Base-by-base conservation (phyloP, 2,113 vertebrate genomes). In the Passer montanus region DNA sequence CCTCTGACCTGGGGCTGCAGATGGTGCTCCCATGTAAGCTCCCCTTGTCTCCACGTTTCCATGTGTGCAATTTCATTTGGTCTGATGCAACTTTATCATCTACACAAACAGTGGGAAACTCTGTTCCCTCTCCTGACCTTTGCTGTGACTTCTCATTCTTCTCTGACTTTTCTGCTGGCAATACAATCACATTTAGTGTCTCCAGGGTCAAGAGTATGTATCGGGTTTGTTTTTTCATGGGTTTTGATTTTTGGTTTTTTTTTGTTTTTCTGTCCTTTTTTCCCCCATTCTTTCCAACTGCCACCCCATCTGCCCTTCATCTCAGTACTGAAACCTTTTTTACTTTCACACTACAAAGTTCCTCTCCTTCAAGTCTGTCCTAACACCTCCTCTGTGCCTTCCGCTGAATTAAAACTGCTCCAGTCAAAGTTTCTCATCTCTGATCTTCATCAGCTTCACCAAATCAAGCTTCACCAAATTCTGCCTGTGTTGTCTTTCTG, bases 271-370 rank as follows among this genome's bases (percentile, higher is more conserved):
- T 26, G 21, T n/a, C n/a, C 15, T 8, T 43, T 46, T n/a, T 3
- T 4, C 28, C 68, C 56, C 43, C 26, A 33, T 47, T 85, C 49
- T 79, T 87, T 84, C 83, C 68, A 90, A 84, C 80, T 95, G 86
- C 80, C 60, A 75, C 60, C n/a, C 76, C 94, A 89, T 94, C 91
- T 96, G 90, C 59, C 69, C 87, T 94, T 90, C 86, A 50, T 84
- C 37, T 83, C 64, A 15, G 64, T 14, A 50, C 59, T 46, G 70
- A 73, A 85, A 76, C 44, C 63, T 72, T 75, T 87, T 68, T 64
- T 49, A 15, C 53, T 85, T 96, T 93, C 75, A 76, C 31, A 21
- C 28, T 73, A 30, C 53, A 22, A 92, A 74, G 85, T 49, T 95
- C 31, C 30, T 84, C 53, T 91, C 35, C 69, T 76, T 93, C 82